Base-by-base conservation (phyloP, 2,888 invertebrate species). In the Myathropa florea region DNA sequence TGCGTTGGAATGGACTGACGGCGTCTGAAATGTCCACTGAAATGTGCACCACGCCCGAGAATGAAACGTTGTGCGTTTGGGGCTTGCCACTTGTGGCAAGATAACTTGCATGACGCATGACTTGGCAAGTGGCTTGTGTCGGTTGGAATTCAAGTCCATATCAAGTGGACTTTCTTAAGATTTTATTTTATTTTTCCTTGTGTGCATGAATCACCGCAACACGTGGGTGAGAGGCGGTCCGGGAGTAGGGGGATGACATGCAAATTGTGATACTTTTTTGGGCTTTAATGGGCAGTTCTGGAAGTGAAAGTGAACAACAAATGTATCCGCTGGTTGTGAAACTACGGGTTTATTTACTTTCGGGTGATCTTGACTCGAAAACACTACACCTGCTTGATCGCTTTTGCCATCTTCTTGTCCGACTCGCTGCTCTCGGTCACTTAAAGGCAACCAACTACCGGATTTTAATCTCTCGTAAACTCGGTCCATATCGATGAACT, bases 31-130 rank as follows among this genome's bases (percentile, higher is more conserved):
- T 83, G 82, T 67, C 53, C 46, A 63, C 72, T 75, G 30, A 53
- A 75, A 75, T 75, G 83, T 83, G 83, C 85, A 83, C 86, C 86
- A 83, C 86, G 86, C 83, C 86, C 73, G 70, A 70, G 71, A 61
- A 67, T 71, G 57, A 72, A 84, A 76, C 57, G 39, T 21, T 28
- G 85, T 72, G 85, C 46, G 82, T 77, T 78, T 63, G 28, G 67
- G 63, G 64, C 36, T n/a, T 21, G 36, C 59, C 33, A 14, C 57
- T 57, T 14, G 24, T 23, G 60, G 9, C 12, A 67, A 63, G 46
- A 46, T 46, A 46, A 46, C 46, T 46, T 46, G 75, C 71, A 78
- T 86, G 86, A 86, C 86, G 86, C 86, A 86, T 79, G 83, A 61
- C 61, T 79, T 86, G 61, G 71, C 83, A 82, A 80, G 77, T 85